phyloP scores from a whole-genome alignment of 2,113 vertebrate species.

The Muntiacus muntjak region DNA sequence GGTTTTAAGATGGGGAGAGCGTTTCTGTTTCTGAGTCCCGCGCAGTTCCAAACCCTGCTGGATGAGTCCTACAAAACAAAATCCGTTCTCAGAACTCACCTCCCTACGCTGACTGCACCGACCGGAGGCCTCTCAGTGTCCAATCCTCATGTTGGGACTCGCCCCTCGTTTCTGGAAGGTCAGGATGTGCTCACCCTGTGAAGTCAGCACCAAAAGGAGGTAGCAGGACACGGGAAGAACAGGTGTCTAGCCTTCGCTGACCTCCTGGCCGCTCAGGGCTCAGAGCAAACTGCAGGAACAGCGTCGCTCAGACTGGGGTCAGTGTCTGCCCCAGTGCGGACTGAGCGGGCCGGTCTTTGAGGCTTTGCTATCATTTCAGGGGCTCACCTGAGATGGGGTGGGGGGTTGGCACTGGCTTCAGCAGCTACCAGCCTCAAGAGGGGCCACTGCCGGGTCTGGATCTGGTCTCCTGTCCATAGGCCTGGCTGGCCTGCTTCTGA shows the following conservation, averaged over 20 bases:
- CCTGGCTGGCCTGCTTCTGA: neutral
- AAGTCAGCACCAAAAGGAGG: neutral
- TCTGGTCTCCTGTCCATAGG: neutral
- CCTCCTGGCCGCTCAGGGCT: too few relatives aligned
- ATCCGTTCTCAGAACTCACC: neutral
- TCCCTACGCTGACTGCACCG: neutral
- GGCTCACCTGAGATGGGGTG: neutral
- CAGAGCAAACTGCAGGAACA: neutral
- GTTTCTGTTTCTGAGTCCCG: neutral
- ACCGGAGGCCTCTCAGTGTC: neutral
- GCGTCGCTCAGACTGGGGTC: rapidly evolving
- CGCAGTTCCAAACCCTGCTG: neutral
- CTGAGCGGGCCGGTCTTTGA: rapidly evolving
- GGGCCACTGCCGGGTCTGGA: neutral
- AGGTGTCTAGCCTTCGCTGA: neutral
- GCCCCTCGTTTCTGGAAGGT: neutral
- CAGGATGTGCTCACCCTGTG: rapidly evolving
- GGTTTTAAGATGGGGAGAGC: neutral
- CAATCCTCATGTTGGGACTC: rapidly evolving
- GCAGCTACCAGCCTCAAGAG: neutral
- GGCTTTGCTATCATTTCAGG: neutral
- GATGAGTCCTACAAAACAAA: neutral
- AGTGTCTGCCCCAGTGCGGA: neutral
- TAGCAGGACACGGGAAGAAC: neutral
- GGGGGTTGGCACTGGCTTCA: neutral